Base-by-base conservation (phyloP, 2,797 vertebrate genomes). In the Cetoscarus ocellatus region DNA sequence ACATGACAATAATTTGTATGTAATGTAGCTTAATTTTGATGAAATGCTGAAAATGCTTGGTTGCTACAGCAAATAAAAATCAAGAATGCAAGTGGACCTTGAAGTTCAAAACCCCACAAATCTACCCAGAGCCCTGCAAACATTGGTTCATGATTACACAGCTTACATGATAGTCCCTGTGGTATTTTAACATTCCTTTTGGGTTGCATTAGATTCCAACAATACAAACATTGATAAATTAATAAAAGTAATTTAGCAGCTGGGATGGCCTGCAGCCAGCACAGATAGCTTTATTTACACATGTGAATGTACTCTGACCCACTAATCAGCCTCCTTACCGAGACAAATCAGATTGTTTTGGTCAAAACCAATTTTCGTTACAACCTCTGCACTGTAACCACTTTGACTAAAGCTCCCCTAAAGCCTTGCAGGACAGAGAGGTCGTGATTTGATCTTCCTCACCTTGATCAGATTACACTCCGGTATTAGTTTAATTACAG, bases 401-500 rank as follows among this genome's bases (percentile, higher is more conserved):
- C 52, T 57, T 39, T 82, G 56, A 64, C 73, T 67, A 70, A 75
- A 68, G 35, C 54, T 52, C 52, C 40, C 52, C 15, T 17, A 35
- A 77, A 74, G 73, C 65, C 44, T 18, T 51, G 69, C 68, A 60
- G 75, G 69, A 75, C 72, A 70, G 65, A 67, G 15, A 75, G 61
- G 55, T 69, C 69, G 70, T 79, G 81, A 85, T 87, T 82, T 83
- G 76, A 89, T 90, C 86, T 71, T 70, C 35, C 75, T 77, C 81
- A 77, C 87, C 84, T 87, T 86, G 80, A 86, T 92, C 91, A 88
- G 89, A 94, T 94, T 91, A 92, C 87, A 91, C 87, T 78, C 79
- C 80, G 53, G 75, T 90, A 89, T 89, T 91, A 88, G 78, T 86
- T 75, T 93, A 93, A 94, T 93, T 94, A 94, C 91, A 91, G 81